Conservation (phyloP, 2,888 invertebrate genomes). For the Mylabris sibirica region DNA sequence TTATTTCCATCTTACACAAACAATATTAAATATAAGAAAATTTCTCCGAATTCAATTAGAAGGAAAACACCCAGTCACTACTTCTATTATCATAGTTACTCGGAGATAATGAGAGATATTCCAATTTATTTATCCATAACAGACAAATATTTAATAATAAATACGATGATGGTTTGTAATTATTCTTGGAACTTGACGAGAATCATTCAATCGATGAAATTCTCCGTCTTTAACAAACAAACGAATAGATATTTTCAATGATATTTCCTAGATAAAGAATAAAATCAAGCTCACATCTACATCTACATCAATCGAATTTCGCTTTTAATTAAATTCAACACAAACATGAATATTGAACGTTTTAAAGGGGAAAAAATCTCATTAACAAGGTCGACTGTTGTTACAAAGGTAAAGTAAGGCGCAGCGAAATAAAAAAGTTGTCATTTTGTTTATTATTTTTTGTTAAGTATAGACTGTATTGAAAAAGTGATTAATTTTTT, state of each 20-base stretch:
- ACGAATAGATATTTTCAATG: not conserved
- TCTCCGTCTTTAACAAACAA: not conserved
- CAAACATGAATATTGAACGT: not conserved
- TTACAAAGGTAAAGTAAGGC: not conserved
- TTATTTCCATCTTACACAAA: not conserved
- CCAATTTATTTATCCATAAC: not conserved
- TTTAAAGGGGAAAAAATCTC: not conserved
- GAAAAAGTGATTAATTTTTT: not conserved
- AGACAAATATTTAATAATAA: not conserved
- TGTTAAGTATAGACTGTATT: not conserved
- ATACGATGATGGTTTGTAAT: not conserved
- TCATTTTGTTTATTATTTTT: not conserved
- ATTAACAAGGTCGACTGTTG: not conserved
- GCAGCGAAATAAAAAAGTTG: not conserved
- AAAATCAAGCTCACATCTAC: not conserved
- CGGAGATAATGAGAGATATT: not conserved
- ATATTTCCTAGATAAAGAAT: not conserved
- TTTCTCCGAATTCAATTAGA: not conserved
- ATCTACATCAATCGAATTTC: not conserved
- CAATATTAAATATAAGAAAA: not conserved
- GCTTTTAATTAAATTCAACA: not conserved
- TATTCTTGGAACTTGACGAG: slow-evolving; percentile 4
- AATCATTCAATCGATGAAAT: not conserved
- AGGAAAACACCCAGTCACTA: not conserved
- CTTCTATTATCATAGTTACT: not conserved